These are phyloP conservation scores for Drosophila pachea DNA, from an alignment of 1,140 invertebrate genomes.

Conservation along the genomic window DNA sequence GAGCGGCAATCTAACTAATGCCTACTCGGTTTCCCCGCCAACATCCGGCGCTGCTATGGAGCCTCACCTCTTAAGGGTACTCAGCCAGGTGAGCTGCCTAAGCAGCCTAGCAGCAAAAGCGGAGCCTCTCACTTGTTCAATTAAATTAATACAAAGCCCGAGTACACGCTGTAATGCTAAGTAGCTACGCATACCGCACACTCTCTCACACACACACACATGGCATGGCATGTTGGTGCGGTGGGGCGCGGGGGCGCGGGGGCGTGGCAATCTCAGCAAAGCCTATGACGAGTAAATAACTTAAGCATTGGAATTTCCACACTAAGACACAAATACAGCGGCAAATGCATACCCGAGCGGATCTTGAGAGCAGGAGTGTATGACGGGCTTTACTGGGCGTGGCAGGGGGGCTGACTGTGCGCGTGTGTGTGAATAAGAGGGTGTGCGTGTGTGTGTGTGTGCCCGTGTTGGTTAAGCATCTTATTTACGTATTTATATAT, in stretches of 20 bases:
- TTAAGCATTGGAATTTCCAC: conserved; percentile 52
- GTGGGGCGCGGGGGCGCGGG: neutral
- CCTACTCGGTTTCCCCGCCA: too few relatives aligned
- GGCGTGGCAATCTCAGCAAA: conserved; percentile 39
- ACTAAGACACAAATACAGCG: conserved; percentile 31
- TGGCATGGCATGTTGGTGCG: too few relatives aligned
- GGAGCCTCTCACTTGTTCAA: conserved; percentile 48
- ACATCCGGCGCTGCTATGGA: too few relatives aligned
- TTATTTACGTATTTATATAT: conserved; percentile 76
- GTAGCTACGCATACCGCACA: conserved; percentile 50
- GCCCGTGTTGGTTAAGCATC: conserved; percentile 64
- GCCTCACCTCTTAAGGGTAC: conserved; percentile 24
- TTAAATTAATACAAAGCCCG: conserved; percentile 74
- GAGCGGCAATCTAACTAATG: too few relatives aligned
- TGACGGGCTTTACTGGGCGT: neutral
- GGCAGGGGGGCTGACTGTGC: neutral
- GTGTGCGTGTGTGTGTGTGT: conserved; percentile 15
- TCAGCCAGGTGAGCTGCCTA: conserved; percentile 26
- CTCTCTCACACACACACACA: too few relatives aligned
- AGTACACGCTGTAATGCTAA: conserved; percentile 72
- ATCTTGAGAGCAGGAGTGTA: conserved; percentile 3
- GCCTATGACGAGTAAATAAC: conserved; percentile 57
- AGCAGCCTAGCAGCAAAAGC: neutral
- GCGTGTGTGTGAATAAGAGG: conserved; percentile 10
- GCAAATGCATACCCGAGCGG: conserved; percentile 14